These are phyloP conservation scores for Electrona antarctica DNA, from an alignment of 2,113 vertebrate species.

Conservation along the genomic window DNA sequence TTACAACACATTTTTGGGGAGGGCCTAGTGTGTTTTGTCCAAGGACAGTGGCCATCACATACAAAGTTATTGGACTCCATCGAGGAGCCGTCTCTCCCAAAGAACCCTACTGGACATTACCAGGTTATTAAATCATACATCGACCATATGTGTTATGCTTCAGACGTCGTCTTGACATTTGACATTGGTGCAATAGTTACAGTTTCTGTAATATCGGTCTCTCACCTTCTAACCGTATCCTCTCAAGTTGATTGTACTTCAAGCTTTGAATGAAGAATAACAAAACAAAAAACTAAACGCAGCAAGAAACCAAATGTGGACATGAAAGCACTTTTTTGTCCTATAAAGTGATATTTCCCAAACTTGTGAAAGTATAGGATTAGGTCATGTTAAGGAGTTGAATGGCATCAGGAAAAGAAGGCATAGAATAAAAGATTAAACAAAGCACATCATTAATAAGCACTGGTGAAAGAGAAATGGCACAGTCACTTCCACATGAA, in stretches of 20 bases:
- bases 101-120: conserved; percentile 17
- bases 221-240: conserved; percentile 8
- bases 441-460: conserved; percentile 33
- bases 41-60: neutral
- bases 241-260: conserved; percentile 46
- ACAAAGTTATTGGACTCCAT: conserved; percentile 9
- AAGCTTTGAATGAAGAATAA: conserved; percentile 21
- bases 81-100: conserved; percentile 14
- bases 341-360: conserved; percentile 24
- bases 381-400: conserved; percentile 25
- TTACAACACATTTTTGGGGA: too few species aligned
- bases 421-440: conserved; percentile 33
- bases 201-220: conserved; percentile 24
- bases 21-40: neutral
- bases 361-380: conserved; percentile 1
- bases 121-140: conserved; percentile 12
- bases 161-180: neutral
- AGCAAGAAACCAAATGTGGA: neutral
- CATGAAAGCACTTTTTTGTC: conserved; percentile 10
- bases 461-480: conserved; percentile 62
- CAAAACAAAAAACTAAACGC: neutral
- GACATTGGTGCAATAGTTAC: conserved; percentile 10
- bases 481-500: conserved; percentile 49
- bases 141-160: neutral
- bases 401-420: conserved; percentile 38